phyloP scores from a whole-genome alignment of 2,113 vertebrate genomes.

The Emydura subglobosa region DNA sequence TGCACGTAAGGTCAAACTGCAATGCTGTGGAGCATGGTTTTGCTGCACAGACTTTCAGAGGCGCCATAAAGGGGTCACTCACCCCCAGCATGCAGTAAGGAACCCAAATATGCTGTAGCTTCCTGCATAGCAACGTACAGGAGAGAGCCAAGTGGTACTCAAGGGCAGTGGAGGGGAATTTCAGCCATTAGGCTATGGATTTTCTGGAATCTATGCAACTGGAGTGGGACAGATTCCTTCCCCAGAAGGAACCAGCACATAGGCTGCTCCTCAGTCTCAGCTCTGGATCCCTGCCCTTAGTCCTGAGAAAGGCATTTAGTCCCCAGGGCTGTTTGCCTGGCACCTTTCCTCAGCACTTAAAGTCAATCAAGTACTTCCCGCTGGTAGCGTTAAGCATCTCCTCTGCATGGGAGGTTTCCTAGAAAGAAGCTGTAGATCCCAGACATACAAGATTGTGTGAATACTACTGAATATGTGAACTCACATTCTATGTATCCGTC shows the following conservation, averaged over 20 bases:
- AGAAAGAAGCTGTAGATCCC: neutral
- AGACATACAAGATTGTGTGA: neutral
- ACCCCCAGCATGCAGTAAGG: too few species aligned
- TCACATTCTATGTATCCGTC: neutral
- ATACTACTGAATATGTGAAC: neutral
- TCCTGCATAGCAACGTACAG: too few species aligned
- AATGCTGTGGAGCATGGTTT: neutral
- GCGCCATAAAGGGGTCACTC: neutral
- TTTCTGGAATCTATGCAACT: neutral
- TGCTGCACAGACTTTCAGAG: neutral
- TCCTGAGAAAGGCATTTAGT: neutral
- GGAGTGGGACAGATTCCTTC: neutral
- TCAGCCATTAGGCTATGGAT: neutral
- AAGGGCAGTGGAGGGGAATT: neutral
- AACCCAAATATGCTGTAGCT: too few species aligned
- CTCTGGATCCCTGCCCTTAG: neutral
- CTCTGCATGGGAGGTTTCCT: neutral
- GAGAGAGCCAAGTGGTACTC: too few species aligned
- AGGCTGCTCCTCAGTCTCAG: neutral
- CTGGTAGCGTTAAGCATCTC: constrained; percentile 4
- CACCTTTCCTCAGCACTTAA: neutral
- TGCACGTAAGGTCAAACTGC: too few species aligned
- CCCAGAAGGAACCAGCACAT: neutral
- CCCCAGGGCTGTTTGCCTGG: neutral
- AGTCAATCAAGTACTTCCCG: neutral